Evolutionary conservation across 1,140 invertebrate genomes (phyloP), one percentile per base, ranked within the genome.

Genomic region (Meloidogyne exigua): DNA sequence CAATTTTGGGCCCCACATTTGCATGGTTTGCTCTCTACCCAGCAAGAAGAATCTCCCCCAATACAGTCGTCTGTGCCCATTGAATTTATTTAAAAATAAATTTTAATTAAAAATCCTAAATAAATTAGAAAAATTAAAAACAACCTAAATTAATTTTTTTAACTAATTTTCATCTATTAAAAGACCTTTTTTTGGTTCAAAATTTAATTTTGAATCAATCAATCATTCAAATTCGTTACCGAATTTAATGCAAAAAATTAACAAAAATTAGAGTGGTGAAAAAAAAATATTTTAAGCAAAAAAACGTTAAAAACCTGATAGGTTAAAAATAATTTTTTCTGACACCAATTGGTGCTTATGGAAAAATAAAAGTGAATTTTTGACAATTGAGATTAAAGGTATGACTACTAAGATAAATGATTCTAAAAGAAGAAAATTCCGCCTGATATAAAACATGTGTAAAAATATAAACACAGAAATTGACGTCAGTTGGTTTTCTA

Each of bases 1-100:
- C 72, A 73, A 64, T 73, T 73, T 32, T 73, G 42, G 21, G 72
- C 72, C 13, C 72, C 72, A 32, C 72, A 73, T 32, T 62, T 42
- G 57, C 72, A 73, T 36, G 72, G 72, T 39, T 57, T 42, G 9
- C 39, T 57, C 39, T 73, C 72, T 7, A 73, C 57, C 72, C 72
- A 73, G 11, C 49, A 57, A 57, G 15, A 12, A n/a, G 49, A n/a
- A 57, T 57, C 13, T n/a, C 13, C 39, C 1, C 42, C 49, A n/a
- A 57, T n/a, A n/a, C 49, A 57, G 49, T 57, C 49, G 49, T 57
- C 49, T 57, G 49, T 57, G 15, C 49, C 49, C 49, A 57, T 57
- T 57, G 42, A 15, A 15, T 42, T 42, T 2, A 44, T n/a, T n/a
- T n/a, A 57, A 57, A 57, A 18, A 18, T 18, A 18, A 49, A 4